Base-by-base conservation (phyloP, 2,888 invertebrate genomes). In the Pseudococcus longispinus region DNA sequence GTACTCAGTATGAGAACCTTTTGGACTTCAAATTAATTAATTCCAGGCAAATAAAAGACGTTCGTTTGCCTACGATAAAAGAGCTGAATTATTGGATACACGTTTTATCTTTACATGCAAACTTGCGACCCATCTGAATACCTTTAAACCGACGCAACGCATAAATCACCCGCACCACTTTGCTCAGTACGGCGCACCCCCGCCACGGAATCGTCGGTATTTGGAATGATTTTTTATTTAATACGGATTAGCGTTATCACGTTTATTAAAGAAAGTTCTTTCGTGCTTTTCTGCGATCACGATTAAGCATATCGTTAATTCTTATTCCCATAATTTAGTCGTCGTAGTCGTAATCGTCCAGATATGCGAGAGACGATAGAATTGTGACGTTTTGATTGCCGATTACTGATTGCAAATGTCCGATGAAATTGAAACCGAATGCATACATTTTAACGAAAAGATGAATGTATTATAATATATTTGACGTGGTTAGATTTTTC, bases 251-350 rank as follows among this genome's bases (percentile, higher is more conserved):
- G 77, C 77, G 42, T 80, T 29, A 80, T 80, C 77, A 80, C 77
- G 77, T 80, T 80, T 80, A 80, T 80, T 77, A 42, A 80, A 80
- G 77, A 80, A 80, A 80, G 77, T 80, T 80, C 42, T 80, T 74
- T 80, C 77, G 77, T 80, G 77, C 77, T 80, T 80, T 80, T 80
- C 77, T 80, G 18, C 77, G 5, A 80, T 80, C 77, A 80, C 77
- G 77, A 80, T 80, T 42, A 29, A 80, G 42, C 77, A 42, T 80
- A 37, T 32, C n/a, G 77, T 42, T 80, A 80, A 80, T 80, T 29
- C 77, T 29, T 42, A 80, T 74, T 74, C 74, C 74, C 37, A 74
- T 74, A 74, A 74, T 74, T 74, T 74, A 74, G 32, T 37, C 32
- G 74, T 74, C 37, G 37, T 29, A 1, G 29, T 74, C 32, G 74